Evolutionary conservation across 2,888 invertebrate species (phyloP), one percentile per base, ranked within the genome.

Genomic region (Pantelozetes paolii): DNA sequence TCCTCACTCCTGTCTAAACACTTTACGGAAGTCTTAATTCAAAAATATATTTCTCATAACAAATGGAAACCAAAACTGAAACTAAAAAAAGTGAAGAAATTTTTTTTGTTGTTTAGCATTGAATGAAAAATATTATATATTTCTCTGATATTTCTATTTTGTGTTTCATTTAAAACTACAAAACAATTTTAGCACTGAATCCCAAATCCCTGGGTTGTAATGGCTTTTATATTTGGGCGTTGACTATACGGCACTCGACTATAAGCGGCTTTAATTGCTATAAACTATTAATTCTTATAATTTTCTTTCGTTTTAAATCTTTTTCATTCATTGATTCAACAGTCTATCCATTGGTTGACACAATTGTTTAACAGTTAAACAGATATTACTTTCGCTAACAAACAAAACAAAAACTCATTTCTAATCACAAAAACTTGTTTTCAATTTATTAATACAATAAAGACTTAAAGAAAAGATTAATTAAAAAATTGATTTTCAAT

Each of bases 201-300:
- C 18, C 54, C 8, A 20, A 45, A 11, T 45, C 45, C 45, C n/a
- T n/a, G n/a, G n/a, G n/a, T n/a, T 57, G 64, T 69, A 69, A 69
- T 69, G 42, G 69, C 69, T 69, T 69, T 64, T 69, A 69, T 45
- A 45, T 42, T 69, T 69, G 69, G 69, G 69, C 69, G 69, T 69
- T 26, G 11, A 69, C 59, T 59, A 30, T 59, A 30, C 9, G 1
- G 11, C 23, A 23, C 23, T 20, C 8, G 8, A 23, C 62, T 11
- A 64, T 64, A 64, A 64, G 62, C 32, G 62, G 62, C 62, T 59
- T 45, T 54, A 54, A 54, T 54, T 54, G 54, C 23, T 59, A 30
- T 32, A 59, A 1, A 9, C 57, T 28, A 3, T 54, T 28, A 57
- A 57, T 57, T 23, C 28, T 8, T 28, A 8, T 28, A 32, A 59